Evolutionary conservation across 2,797 vertebrate genomes (phyloP).

Genomic region (Paedocypris micromegethes): DNA sequence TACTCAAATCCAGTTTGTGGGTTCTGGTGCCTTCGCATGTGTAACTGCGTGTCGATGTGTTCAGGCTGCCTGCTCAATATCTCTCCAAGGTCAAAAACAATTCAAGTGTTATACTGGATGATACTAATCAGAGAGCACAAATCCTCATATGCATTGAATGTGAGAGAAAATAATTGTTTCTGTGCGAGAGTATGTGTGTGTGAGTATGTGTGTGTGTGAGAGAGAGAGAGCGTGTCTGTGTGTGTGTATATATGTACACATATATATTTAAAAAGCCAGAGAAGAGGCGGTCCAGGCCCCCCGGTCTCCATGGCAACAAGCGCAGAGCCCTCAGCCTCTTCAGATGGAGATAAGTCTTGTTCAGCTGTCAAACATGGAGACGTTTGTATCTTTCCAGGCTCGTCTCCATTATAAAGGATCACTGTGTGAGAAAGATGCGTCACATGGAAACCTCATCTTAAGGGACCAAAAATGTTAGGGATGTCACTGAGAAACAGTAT

Average conservation of each 20-base stretch:
- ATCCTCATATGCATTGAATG: slow-evolving; percentile 26
- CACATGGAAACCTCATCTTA: neutral
- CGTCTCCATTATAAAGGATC: slow-evolving; percentile 21
- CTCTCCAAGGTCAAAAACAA: slow-evolving; percentile 54
- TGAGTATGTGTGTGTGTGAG: slow-evolving; percentile 19
- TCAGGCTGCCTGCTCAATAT: slow-evolving; percentile 67
- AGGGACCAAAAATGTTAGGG: slow-evolving; percentile 2
- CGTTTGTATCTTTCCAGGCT: slow-evolving; percentile 18
- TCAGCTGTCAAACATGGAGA: slow-evolving; percentile 21
- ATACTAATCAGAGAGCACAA: slow-evolving; percentile 51
- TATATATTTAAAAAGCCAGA: neutral
- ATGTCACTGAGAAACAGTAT: slow-evolving; percentile 15
- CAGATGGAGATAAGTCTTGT: slow-evolving; percentile 23
- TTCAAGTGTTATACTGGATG: slow-evolving; percentile 53
- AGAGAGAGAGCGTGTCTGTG: neutral
- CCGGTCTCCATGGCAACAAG: slow-evolving; percentile 40
- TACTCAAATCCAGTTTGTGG: slow-evolving; percentile 67
- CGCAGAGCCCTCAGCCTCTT: slow-evolving; percentile 19
- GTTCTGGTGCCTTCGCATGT: slow-evolving; percentile 78
- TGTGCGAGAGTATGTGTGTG: slow-evolving; percentile 2
- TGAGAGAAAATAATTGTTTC: neutral
- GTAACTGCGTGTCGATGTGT: slow-evolving; percentile 66
- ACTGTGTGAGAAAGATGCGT: neutral
- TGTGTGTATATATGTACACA: neutral
- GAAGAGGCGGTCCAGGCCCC: slow-evolving; percentile 17